Base-by-base conservation (phyloP, 2,113 vertebrate species). In the Chloebia gouldiae region DNA sequence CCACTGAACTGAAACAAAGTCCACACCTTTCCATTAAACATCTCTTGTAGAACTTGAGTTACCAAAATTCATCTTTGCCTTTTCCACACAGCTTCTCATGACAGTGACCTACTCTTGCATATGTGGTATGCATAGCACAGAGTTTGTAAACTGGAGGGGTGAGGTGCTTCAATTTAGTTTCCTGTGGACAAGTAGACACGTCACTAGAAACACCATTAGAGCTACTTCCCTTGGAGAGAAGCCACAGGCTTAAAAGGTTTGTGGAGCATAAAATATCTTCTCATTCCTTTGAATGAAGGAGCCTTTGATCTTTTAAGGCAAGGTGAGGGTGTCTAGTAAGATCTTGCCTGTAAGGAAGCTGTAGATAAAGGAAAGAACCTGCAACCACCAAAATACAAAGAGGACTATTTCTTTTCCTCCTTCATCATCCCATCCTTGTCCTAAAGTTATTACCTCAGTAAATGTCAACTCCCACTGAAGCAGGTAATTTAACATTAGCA, bases 201-300 rank as follows among this genome's bases (percentile, higher is more conserved):
- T 75, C 79, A 57, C 76, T 81, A 63, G 61, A 57, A 95, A 81
- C 77, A 81, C 35, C 60, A 93, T 90, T 73, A 94, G 82, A 95
- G 90, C 81, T 81, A 56, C 57, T 66, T 79, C 78, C 70, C 75
- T 88, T 93, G 81, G 89, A 96, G 69, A 88, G 50, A 93, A 83
- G 76, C 80, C 81, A 90, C 21, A 63, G 44, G 63, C 83, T 95
- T 96, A 57, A 94, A 94, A 90, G 60, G 9, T 22, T 86, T 88
- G 65, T 65, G 69, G 40, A 92, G n/a, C 31, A 95, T 65, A 91
- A 93, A 86, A 44, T 65, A 65, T 8, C 88, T 94, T 92, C 84
- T 85, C 33, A 39, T 87, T 88, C 60, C 76, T 94, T 92, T 92
- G 76, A 95, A 76, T 93, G 80, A 92, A 93, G 88, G 39, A 81